Conservation (phyloP, 2,113 vertebrate genomes). For the Synchiropus splendidus region DNA sequence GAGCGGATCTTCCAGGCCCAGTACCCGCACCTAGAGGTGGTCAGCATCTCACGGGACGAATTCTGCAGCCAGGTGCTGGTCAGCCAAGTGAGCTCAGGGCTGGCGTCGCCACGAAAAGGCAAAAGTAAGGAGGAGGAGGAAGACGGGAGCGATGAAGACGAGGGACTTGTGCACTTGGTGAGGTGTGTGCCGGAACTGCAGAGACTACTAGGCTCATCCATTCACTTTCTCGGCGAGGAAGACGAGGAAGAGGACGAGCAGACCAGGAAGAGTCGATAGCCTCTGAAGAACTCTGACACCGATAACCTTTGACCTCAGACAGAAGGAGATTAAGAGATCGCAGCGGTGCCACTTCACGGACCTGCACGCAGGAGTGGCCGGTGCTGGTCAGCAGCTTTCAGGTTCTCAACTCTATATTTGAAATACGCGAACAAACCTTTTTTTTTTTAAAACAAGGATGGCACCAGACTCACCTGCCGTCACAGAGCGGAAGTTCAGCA, state of each 20-base stretch:
- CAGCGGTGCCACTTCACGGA: constrained; percentile 14
- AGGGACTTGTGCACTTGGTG: constrained; percentile 84
- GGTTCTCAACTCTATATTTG: constrained; percentile 65
- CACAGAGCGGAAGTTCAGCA: too few species aligned
- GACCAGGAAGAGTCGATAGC: constrained; percentile 53
- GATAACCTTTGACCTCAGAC: constrained; percentile 51
- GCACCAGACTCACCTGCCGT: neutral
- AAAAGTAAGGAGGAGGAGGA: constrained; percentile 45
- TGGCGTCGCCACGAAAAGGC: constrained; percentile 62
- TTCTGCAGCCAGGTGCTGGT: constrained; percentile 79
- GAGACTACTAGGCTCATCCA: constrained; percentile 81
- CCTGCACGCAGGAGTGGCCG: constrained; percentile 30
- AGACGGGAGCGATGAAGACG: constrained; percentile 52
- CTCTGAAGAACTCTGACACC: constrained; percentile 32
- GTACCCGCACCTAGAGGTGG: constrained; percentile 89
- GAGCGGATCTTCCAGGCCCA: constrained; percentile 89
- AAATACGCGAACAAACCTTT: too few species aligned
- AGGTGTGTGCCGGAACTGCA: constrained; percentile 86
- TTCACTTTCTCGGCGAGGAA: constrained; percentile 63
- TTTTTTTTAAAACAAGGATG: constrained; percentile 8
- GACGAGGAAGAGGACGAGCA: constrained; percentile 42
- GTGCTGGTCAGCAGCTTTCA: constrained; percentile 58
- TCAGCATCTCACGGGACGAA: constrained; percentile 73
- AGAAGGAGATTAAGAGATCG: constrained; percentile 27
- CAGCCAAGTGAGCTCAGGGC: constrained; percentile 81